phyloP scores from a whole-genome alignment of 2,113 vertebrate genomes.

The Ophthalmolycus amberensis region DNA sequence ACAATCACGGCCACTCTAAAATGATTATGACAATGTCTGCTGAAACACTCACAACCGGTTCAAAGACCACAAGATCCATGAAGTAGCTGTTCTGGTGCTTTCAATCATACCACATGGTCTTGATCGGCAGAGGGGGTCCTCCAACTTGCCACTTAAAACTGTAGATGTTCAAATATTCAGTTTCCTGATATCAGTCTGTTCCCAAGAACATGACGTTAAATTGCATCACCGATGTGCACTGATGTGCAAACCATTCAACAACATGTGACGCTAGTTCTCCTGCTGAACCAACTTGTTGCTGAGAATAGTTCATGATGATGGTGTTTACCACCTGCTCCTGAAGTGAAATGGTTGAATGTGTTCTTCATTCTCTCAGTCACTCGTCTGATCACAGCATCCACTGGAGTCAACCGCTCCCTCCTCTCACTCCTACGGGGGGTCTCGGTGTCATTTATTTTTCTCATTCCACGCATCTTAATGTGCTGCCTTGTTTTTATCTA shows the following conservation, averaged over 20 bases:
- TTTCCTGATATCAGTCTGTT: not conserved
- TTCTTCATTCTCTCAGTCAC: slow-evolving; percentile 7
- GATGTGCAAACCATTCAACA: not conserved
- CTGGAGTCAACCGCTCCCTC: not conserved
- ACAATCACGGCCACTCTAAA: not conserved
- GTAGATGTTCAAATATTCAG: not conserved
- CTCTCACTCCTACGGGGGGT: not conserved
- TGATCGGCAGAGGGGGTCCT: not conserved
- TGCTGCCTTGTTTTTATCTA: slow-evolving; percentile 15
- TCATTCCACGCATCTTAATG: slow-evolving; percentile 21
- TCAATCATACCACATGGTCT: not conserved
- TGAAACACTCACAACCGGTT: not conserved
- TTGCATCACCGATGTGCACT: not conserved
- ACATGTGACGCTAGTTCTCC: not conserved
- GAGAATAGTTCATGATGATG: not conserved
- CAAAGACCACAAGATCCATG: not conserved
- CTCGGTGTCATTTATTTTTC: slow-evolving; percentile 28
- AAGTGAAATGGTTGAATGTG: slow-evolving; percentile 18
- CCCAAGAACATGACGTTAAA: not conserved
- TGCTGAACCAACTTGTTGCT: not conserved
- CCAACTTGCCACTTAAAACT: not conserved
- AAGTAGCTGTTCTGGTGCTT: not conserved
- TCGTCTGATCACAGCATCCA: slow-evolving; percentile 9
- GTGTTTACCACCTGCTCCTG: not conserved
- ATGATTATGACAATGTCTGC: not conserved